Percentiles rank a stretch among this genome's conserved stretches.
These are phyloP conservation scores for Dione vanillae DNA, from an alignment of 2,888 invertebrate genomes.

Conservation along the genomic window DNA sequence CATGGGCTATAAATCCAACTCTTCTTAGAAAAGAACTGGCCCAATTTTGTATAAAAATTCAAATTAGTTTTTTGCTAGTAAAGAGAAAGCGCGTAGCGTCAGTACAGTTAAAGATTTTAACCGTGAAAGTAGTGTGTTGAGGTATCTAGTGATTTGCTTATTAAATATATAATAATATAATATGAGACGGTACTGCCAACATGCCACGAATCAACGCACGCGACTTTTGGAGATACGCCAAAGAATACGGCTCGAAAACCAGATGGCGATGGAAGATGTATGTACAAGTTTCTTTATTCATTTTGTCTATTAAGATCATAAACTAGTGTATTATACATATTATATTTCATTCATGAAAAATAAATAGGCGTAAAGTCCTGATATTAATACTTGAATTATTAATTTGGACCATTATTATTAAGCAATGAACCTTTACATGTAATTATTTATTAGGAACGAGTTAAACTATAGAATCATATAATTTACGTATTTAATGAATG, in stretches of 20 bases:
- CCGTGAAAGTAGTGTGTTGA: slow-evolving; percentile 69
- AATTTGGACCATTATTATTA: background rate
- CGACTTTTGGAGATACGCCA: slow-evolving; percentile 60
- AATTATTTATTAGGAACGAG: background rate
- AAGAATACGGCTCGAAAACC: slow-evolving; percentile 55
- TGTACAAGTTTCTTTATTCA: slow-evolving; percentile 21
- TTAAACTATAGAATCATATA: background rate
- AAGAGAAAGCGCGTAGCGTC: slow-evolving; percentile 73
- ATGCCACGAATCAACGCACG: slow-evolving; percentile 43
- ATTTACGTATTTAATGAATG: slow-evolving; percentile 9
- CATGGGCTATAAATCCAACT: slow-evolving; percentile 25
- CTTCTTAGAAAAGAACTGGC: slow-evolving; percentile 72
- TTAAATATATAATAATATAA: slow-evolving; percentile 25
- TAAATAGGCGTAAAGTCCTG: background rate
- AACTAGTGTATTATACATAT: background rate
- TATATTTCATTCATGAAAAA: background rate
- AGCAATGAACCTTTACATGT: background rate
- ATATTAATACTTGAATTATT: background rate
- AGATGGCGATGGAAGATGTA: slow-evolving; percentile 59
- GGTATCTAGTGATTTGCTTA: slow-evolving; percentile 49
- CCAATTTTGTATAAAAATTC: slow-evolving; percentile 79
- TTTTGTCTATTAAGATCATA: background rate
- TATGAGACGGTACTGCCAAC: slow-evolving; percentile 11
- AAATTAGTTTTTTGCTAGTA: slow-evolving; percentile 77
- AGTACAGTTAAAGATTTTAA: slow-evolving; percentile 68